Conservation (phyloP, 2,888 invertebrate genomes). For the Tachina lurida region DNA sequence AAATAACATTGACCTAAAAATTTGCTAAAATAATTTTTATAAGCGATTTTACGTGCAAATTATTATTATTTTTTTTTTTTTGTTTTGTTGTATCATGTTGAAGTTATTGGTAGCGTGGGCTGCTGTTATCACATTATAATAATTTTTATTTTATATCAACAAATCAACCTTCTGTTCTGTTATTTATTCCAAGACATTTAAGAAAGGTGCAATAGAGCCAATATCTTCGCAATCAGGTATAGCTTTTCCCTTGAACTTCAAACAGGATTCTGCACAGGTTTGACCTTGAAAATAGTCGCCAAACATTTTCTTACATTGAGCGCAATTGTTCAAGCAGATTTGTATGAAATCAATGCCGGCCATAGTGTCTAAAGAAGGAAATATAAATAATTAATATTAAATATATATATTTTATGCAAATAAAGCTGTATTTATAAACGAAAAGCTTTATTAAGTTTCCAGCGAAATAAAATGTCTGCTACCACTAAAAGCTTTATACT, state of each 20-base stretch:
- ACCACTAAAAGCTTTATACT: too few species aligned
- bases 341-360: slow-evolving; percentile 85
- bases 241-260: slow-evolving; percentile 91
- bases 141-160: slow-evolving; percentile 58
- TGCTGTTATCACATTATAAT: slow-evolving; percentile 38
- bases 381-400: neutral
- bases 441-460: neutral
- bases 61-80: slow-evolving; percentile 33
- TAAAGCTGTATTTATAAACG: neutral
- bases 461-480: too few species aligned
- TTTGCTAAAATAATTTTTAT: neutral
- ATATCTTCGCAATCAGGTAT: slow-evolving; percentile 94
- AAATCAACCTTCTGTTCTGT: slow-evolving; percentile 57
- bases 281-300: slow-evolving; percentile 94
- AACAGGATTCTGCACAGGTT: slow-evolving; percentile 92
- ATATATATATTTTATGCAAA: neutral
- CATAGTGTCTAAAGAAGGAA: slow-evolving; percentile 74
- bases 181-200: slow-evolving; percentile 85
- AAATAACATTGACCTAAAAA: slow-evolving; percentile 70
- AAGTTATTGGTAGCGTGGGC: slow-evolving; percentile 21
- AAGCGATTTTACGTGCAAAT: slow-evolving; percentile 11
- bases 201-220: slow-evolving; percentile 90
- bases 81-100: slow-evolving; percentile 13
- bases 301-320: slow-evolving; percentile 94
- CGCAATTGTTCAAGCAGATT: slow-evolving; percentile 92